These are phyloP conservation scores for Tragelaphus strepsiceros DNA, from an alignment of 2,113 vertebrate species.

Conservation along the genomic window DNA sequence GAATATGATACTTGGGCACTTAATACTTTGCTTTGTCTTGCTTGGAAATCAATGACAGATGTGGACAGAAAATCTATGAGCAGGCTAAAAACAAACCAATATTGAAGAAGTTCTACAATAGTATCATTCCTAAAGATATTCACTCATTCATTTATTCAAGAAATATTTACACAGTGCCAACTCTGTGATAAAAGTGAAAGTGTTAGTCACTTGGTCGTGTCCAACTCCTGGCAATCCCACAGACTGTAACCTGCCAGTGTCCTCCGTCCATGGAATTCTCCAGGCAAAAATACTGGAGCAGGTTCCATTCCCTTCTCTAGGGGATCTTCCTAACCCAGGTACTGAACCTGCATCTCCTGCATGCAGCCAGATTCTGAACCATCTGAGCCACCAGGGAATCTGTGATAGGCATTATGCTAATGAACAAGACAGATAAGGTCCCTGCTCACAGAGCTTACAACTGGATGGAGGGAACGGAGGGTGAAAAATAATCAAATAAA, in stretches of 20 bases:
- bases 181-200: neutral
- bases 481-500: neutral
- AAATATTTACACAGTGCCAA: neutral
- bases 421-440: neutral
- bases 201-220: neutral
- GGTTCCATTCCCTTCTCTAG: neutral
- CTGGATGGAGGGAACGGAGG: neutral
- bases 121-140: neutral
- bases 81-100: neutral
- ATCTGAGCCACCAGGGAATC: neutral
- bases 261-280: neutral
- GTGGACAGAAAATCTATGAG: neutral
- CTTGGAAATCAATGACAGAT: neutral
- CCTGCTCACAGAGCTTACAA: neutral
- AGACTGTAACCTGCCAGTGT: neutral
- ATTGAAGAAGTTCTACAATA: neutral
- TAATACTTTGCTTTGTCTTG: neutral
- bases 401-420: neutral
- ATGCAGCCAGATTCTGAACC: neutral
- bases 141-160: neutral
- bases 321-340: neutral
- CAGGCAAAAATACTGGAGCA: neutral
- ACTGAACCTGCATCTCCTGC: neutral
- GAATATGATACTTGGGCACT: conserved; percentile 12
- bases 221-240: neutral